These are phyloP conservation scores for Cacoxenus indagator DNA, from an alignment of 2,888 invertebrate genomes.

Conservation along the genomic window DNA sequence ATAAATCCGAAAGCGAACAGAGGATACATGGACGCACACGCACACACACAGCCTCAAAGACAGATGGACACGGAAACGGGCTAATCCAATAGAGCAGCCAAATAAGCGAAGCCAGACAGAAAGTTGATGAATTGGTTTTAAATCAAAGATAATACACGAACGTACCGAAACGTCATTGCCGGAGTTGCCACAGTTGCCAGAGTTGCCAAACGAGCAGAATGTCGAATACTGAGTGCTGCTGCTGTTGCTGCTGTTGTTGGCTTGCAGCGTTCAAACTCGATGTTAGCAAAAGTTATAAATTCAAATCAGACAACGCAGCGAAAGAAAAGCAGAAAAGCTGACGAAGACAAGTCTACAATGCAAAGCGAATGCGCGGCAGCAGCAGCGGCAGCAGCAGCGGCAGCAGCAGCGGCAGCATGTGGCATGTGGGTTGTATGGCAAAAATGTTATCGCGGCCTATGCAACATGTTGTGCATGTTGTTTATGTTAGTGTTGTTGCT, in stretches of 20 bases:
- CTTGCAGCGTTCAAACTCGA: neutral
- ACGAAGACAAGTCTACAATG: neutral
- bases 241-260: neutral
- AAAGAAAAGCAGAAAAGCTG: neutral
- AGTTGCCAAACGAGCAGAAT: conserved; percentile 12
- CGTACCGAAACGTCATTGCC: conserved; percentile 45
- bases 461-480: neutral
- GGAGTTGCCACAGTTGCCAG: conserved; percentile 19
- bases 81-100: neutral
- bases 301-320: conserved; percentile 9
- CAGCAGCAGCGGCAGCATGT: neutral
- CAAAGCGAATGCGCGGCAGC: neutral
- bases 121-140: conserved; percentile 61
- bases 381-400: neutral
- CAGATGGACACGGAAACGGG: neutral
- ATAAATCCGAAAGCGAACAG: neutral
- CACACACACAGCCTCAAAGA: neutral
- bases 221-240: conserved; percentile 4
- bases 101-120: conserved; percentile 53
- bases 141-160: conserved; percentile 61
- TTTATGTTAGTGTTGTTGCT: neutral
- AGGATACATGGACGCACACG: neutral
- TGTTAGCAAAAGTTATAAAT: conserved; percentile 14
- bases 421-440: neutral
- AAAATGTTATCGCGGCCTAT: neutral